Base-by-base conservation (phyloP, 2,888 invertebrate species). In the Caenorhabditis sp. region DNA sequence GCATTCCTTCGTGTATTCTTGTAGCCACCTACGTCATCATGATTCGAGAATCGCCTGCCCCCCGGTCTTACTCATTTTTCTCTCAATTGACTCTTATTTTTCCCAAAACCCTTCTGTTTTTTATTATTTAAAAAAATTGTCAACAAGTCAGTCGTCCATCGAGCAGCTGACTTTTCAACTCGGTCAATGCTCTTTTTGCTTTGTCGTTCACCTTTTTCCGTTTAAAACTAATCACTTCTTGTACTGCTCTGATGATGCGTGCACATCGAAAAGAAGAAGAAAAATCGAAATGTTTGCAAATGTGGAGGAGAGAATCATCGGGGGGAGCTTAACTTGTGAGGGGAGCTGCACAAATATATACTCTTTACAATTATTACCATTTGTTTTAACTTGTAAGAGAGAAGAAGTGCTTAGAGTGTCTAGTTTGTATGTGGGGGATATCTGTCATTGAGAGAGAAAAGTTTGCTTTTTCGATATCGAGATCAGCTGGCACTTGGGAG, bases 141-240 rank as follows among this genome's bases (percentile, higher is more conserved):
- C 72, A 72, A 74, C 74, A 70, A 70, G 41, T 26, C 28, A 14
- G 28, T 22, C 59, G 31, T 6, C 38, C 10, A 38, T 35, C 31
- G 12, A 44, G 51, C 74, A 74, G 63, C 74, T 74, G 74, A 74
- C 74, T 74, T 73, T 26, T 54, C 54, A 59, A 66, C 64, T 49
- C 28, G 74, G 54, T 64, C 74, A 74, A 26, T 74, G 74, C 74
- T 74, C 63, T 49, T 54, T 54, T 38, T 19, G 38, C 12, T 26
- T n/a, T 22, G 24, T 24, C 51, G 54, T 54, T 54, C 35, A 10
- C 24, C 16, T 22, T 59, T 61, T 22, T 41, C 38, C 38, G 38
- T 38, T 38, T 31, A 6, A 6, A 31, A n/a, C n/a, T 7, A 38
- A 38, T 38, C 38, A 38, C 10, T 38, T 38, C 12, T 38, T 38